Conservation (phyloP, 2,113 vertebrate genomes). For the Pongo pygmaeus region DNA sequence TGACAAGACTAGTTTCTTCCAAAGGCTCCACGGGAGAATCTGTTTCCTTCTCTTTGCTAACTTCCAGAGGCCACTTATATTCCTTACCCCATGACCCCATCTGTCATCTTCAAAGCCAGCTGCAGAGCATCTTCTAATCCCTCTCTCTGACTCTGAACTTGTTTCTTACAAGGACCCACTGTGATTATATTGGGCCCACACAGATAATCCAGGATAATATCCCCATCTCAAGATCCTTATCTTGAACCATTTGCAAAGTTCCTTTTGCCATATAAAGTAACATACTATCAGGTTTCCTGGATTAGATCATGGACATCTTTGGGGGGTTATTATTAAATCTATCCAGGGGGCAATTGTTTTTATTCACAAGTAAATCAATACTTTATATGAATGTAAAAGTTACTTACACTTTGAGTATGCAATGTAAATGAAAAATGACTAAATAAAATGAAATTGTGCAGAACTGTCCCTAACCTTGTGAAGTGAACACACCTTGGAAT, state of each 20-base stretch:
- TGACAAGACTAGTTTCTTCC: neutral
- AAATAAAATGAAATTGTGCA: neutral
- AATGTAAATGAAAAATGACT: neutral
- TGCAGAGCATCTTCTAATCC: neutral
- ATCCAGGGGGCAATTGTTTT: neutral
- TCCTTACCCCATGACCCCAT: neutral
- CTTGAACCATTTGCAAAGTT: neutral
- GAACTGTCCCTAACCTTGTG: neutral
- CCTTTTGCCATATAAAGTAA: neutral
- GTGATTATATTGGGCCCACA: neutral
- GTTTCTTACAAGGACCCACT: neutral
- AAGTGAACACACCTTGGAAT: neutral
- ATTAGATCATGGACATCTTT: neutral
- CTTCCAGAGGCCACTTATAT: neutral
- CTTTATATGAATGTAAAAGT: neutral
- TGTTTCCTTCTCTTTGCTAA: neutral
- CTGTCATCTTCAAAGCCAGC: neutral
- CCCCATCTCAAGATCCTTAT: neutral
- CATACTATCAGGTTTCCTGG: neutral
- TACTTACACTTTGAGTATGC: neutral
- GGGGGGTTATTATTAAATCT: neutral
- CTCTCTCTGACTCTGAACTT: neutral
- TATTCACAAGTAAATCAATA: neutral
- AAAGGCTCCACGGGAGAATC: neutral
- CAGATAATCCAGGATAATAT: neutral